These are phyloP conservation scores for Lysandra bellargus DNA, from an alignment of 2,888 invertebrate species.

Conservation along the genomic window DNA sequence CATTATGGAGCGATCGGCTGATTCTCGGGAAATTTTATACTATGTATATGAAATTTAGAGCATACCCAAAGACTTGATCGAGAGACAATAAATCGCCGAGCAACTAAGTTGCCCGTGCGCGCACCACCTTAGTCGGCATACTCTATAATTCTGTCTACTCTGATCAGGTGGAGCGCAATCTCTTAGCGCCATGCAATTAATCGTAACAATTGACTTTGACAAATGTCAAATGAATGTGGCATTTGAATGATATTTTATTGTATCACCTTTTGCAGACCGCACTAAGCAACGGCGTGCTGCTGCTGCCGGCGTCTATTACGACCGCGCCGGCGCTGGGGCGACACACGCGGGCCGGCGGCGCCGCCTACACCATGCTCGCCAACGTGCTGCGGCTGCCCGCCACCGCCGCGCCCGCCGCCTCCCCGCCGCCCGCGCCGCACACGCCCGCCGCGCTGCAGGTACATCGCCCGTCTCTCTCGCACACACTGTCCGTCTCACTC, in stretches of 20 bases:
- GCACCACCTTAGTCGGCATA: no score
- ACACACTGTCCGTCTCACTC: slow-evolving; percentile 28
- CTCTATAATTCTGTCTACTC: no score
- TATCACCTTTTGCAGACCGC: slow-evolving; percentile 60
- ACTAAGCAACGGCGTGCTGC: slow-evolving; percentile 86
- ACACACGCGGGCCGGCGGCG: slow-evolving; percentile 78
- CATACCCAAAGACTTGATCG: no score
- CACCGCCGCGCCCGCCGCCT: slow-evolving; percentile 85
- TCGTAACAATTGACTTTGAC: no score
- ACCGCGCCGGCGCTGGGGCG: slow-evolving; percentile 84
- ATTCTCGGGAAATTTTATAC: no score
- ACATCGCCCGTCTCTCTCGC: not conserved
- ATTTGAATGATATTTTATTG: no score
- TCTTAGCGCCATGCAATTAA: not conserved
- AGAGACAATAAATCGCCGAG: no score
- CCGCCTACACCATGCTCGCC: slow-evolving; percentile 83
- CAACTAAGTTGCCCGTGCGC: no score
- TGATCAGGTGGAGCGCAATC: not conserved
- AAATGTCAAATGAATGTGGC: no score
- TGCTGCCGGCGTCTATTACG: slow-evolving; percentile 85
- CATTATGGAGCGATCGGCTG: no score
- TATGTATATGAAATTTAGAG: no score
- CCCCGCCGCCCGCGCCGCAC: slow-evolving; percentile 51
- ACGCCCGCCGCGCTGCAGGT: slow-evolving; percentile 82
- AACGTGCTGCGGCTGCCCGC: slow-evolving; percentile 89